These are phyloP conservation scores for Xenopus petersii DNA, from an alignment of 2,797 vertebrate species.

Conservation along the genomic window DNA sequence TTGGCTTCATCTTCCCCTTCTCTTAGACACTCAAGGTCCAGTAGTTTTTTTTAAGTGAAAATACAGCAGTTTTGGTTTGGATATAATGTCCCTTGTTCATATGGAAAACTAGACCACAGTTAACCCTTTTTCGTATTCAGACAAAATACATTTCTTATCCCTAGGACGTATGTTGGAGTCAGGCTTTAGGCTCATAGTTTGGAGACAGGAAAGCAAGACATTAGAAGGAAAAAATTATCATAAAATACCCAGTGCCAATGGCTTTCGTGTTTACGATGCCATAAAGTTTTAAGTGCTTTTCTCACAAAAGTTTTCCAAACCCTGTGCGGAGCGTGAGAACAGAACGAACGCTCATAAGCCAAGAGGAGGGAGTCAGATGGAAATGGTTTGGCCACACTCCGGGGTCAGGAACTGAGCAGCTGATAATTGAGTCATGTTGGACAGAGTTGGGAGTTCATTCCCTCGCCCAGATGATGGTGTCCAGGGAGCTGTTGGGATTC, in stretches of 20 bases:
- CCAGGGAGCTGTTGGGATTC: slow-evolving; percentile 1
- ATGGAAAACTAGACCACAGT: not conserved
- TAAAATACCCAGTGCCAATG: slow-evolving; percentile 29
- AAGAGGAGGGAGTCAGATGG: slow-evolving; percentile 39
- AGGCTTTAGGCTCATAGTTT: slow-evolving; percentile 8
- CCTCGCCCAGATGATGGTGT: slow-evolving; percentile 1
- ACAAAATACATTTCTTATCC: not conserved
- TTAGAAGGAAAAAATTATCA: slow-evolving; percentile 39
- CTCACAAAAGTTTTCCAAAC: slow-evolving; percentile 48
- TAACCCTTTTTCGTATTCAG: not conserved
- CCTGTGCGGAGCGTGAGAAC: slow-evolving; percentile 41
- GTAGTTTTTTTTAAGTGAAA: slow-evolving; percentile 24
- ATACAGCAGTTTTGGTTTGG: slow-evolving; percentile 28
- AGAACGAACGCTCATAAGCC: slow-evolving; percentile 24
- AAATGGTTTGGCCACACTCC: slow-evolving; percentile 34
- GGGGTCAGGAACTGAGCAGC: slow-evolving; percentile 42
- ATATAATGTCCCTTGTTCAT: slow-evolving; percentile 12
- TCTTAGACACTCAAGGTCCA: not conserved
- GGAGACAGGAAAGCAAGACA: slow-evolving; percentile 16
- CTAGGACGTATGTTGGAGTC: not conserved
- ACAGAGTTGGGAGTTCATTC: slow-evolving; percentile 22
- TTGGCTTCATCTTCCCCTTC: slow-evolving; percentile 11
- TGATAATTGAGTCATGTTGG: slow-evolving; percentile 43
- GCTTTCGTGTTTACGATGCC: slow-evolving; percentile 45
- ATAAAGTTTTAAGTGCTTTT: slow-evolving; percentile 47